phyloP scores from a whole-genome alignment of 1,140 invertebrate species.

The Nilaparvata lugens region DNA sequence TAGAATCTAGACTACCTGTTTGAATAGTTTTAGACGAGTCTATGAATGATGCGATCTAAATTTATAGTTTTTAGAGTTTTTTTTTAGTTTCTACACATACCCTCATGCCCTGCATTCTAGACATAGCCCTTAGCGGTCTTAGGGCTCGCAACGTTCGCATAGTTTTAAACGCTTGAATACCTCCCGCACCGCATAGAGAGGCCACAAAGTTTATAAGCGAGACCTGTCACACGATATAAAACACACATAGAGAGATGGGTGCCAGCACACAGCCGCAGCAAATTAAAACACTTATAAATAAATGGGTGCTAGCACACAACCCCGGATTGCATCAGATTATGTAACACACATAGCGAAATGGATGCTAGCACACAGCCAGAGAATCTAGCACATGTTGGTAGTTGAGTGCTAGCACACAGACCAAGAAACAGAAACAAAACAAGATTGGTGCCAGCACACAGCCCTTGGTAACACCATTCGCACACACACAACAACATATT shows the following conservation, averaged over 20 bases:
- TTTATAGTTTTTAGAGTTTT: too few species aligned
- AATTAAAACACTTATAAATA: neutral
- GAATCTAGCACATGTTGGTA: too few species aligned
- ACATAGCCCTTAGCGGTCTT: conserved; percentile 89
- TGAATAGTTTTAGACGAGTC: too few species aligned
- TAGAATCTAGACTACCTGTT: too few species aligned
- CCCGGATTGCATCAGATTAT: neutral
- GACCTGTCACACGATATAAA: conserved; percentile 46
- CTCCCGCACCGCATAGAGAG: conserved; percentile 82
- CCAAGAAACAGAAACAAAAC: too few species aligned
- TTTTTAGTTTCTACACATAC: too few species aligned
- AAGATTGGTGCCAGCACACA: neutral
- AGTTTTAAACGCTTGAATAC: conserved; percentile 97
- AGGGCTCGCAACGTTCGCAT: conserved; percentile 92
- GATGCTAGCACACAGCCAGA: too few species aligned
- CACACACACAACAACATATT: too few species aligned
- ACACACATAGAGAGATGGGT: too few species aligned
- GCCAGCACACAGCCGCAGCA: neutral
- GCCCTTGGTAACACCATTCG: neutral
- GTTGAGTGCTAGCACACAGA: too few species aligned
- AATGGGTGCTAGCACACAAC: neutral
- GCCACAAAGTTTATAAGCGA: conserved; percentile 96
- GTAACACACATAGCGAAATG: too few species aligned
- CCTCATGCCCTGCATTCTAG: conserved; percentile 96
- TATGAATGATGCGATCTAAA: too few species aligned